Conservation (phyloP, 2,113 vertebrate species). For the Prionailurus viverrinus region DNA sequence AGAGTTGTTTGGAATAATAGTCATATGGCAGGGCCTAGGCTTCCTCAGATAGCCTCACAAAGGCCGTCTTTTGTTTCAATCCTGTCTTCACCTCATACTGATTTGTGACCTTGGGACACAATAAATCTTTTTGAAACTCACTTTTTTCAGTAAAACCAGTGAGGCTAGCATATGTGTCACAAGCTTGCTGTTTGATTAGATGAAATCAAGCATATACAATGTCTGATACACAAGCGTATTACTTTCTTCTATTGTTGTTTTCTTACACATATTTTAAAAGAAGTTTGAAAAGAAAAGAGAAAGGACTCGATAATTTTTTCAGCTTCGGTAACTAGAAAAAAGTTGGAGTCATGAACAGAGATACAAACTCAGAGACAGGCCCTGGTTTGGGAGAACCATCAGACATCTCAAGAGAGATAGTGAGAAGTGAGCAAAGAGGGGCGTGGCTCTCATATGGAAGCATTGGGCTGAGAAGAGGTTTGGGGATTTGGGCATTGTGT, state of each 20-base stretch:
- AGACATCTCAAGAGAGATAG: background rate
- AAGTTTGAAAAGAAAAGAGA: background rate
- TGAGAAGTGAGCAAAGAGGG: background rate
- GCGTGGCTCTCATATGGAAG: background rate
- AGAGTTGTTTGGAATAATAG: conserved; percentile 51
- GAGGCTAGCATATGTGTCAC: background rate
- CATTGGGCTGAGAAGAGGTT: too few species aligned
- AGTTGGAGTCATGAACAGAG: background rate
- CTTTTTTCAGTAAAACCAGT: background rate
- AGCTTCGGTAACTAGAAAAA: background rate
- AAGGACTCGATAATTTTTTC: background rate
- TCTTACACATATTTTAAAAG: background rate
- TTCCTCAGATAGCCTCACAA: background rate
- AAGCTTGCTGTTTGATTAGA: background rate
- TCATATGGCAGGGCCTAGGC: background rate
- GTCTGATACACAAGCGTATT: background rate
- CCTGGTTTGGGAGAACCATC: background rate
- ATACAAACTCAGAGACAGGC: background rate
- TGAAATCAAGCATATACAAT: background rate
- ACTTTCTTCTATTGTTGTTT: background rate
- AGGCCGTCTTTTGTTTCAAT: conserved; percentile 13
- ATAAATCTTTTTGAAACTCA: conserved; percentile 22
- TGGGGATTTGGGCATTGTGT: background rate
- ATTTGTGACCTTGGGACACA: conserved; percentile 19
- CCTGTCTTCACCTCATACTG: background rate